These are phyloP conservation scores for Leptothorax acervorum DNA, from an alignment of 2,888 invertebrate species.

Conservation along the genomic window DNA sequence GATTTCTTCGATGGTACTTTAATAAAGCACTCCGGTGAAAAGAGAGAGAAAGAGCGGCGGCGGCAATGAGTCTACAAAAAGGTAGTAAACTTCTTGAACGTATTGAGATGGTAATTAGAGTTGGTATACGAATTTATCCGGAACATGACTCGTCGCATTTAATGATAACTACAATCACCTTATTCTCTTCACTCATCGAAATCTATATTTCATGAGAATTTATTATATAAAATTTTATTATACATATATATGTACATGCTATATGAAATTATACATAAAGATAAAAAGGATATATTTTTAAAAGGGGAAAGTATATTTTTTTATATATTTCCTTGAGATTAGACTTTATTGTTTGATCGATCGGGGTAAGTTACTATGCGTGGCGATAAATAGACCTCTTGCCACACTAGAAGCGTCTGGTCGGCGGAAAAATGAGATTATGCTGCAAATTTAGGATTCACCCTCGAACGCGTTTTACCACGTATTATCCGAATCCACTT, in stretches of 20 bases:
- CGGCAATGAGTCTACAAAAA: conserved; percentile 10
- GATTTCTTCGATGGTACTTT: conserved; percentile 70
- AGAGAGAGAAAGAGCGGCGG: not conserved
- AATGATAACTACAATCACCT: conserved; percentile 65
- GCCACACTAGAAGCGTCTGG: conserved; percentile 70
- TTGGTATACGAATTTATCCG: conserved; percentile 15
- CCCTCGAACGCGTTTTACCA: conserved; percentile 82
- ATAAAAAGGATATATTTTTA: not conserved
- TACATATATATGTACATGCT: not conserved
- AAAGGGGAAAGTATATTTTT: not conserved
- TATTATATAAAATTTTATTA: not conserved
- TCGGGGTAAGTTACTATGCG: conserved; percentile 19
- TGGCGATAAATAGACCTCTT: conserved; percentile 51
- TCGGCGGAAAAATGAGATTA: conserved; percentile 83
- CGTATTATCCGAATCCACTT: conserved; percentile 84
- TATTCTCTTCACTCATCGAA: conserved; percentile 2
- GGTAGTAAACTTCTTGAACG: conserved; percentile 45
- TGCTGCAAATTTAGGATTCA: conserved; percentile 83
- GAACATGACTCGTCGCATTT: conserved; percentile 49
- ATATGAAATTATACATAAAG: not conserved
- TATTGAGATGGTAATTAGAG: conserved; percentile 63
- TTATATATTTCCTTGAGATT: not conserved
- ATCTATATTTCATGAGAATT: not conserved
- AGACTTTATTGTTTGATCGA: conserved; percentile 6
- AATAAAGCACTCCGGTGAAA: conserved; percentile 63